Percentiles rank a stretch among this genome's conserved stretches.
Conservation (phyloP, 92 coral and sea anemone species). For the Zoanthus sociatus region DNA sequence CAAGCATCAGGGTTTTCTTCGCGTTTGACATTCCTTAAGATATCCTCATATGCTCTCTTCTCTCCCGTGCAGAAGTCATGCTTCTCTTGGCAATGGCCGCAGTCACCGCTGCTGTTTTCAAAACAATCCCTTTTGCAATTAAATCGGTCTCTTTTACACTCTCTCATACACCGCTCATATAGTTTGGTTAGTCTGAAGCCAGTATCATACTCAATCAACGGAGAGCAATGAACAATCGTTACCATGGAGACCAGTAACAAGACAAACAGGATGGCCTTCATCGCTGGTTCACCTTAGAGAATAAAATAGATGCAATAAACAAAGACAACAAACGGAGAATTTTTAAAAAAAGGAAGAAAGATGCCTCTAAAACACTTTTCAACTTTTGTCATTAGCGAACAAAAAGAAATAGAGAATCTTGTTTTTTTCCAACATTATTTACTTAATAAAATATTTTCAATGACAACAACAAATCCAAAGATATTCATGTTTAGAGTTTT, state of each 20-base stretch:
- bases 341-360: neutral
- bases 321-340: too few species aligned
- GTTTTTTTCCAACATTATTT: too few species aligned
- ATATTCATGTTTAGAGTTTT: too few species aligned
- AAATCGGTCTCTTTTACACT: neutral
- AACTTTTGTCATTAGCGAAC: too few species aligned
- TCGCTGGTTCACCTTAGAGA: neutral
- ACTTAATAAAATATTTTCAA: too few species aligned
- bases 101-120: neutral
- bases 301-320: neutral
- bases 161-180: neutral
- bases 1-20: neutral
- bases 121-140: neutral
- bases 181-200: neutral
- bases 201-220: neutral
- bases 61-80: neutral
- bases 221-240: neutral
- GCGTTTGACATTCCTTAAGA: neutral
- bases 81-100: neutral
- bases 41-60: neutral
- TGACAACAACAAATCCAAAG: too few species aligned
- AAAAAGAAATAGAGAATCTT: too few species aligned
- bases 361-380: too few species aligned
- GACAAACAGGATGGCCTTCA: constrained; percentile 6
- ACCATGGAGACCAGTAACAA: neutral